Conservation (phyloP, 2,888 invertebrate genomes). For the Gymnosoma rotundatum region DNA sequence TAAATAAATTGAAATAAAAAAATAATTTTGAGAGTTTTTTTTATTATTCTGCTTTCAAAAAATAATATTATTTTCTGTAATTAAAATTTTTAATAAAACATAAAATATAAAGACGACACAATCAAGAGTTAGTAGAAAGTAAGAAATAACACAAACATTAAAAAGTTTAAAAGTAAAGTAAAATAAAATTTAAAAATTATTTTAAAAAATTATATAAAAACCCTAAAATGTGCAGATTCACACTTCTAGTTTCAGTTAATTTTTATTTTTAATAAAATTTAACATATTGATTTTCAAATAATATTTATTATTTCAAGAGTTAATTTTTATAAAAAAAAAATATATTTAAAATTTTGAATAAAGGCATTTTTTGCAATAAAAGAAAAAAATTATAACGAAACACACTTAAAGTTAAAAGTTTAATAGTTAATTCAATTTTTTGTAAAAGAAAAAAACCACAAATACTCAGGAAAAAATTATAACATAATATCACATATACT, state of each 20-base stretch:
- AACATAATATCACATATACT: conserved; percentile 66
- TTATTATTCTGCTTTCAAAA: conserved; percentile 13
- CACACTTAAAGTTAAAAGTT: conserved; percentile 61
- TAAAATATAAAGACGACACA: conserved; percentile 61
- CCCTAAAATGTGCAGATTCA: conserved; percentile 55
- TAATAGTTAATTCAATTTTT: conserved; percentile 46
- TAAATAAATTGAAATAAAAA: conserved; percentile 54
- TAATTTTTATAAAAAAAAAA: conserved; percentile 13
- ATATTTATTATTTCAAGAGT: conserved; percentile 27
- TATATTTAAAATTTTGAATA: conserved; percentile 13
- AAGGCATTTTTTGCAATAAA: conserved; percentile 43
- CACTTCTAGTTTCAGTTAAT: conserved; percentile 17
- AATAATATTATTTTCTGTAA: background rate
- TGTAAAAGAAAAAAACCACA: conserved; percentile 63
- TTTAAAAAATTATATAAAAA: conserved; percentile 27
- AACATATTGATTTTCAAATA: conserved; percentile 7
- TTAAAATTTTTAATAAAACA: conserved; percentile 33
- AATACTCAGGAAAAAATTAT: conserved; percentile 63
- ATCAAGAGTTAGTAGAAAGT: conserved; percentile 60
- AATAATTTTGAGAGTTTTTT: conserved; percentile 50
- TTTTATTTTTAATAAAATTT: background rate
- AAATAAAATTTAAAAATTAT: conserved; percentile 54
- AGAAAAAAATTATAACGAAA: conserved; percentile 34
- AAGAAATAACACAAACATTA: conserved; percentile 66
- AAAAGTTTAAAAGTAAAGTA: conserved; percentile 65